phyloP scores from a whole-genome alignment of 2,888 invertebrate species.

The Dioctria rufipes region DNA sequence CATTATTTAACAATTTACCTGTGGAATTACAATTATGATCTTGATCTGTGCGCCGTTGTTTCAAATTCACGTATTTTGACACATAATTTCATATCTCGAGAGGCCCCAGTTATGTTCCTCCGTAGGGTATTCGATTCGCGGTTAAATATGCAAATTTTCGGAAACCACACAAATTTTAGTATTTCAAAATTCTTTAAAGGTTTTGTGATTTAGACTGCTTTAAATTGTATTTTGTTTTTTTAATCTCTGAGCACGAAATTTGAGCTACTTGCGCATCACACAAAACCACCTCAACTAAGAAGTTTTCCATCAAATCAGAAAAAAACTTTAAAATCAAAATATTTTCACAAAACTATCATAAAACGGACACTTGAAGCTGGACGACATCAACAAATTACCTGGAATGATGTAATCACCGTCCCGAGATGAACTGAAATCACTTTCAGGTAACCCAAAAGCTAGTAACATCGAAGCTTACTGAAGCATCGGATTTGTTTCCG shows the following conservation, averaged over 20 bases:
- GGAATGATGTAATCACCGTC: conserved; percentile 56
- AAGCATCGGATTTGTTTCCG: conserved; percentile 60
- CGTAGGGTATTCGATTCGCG: no score
- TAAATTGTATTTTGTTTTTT: background rate
- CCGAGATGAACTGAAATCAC: conserved; percentile 54
- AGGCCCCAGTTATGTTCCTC: conserved; percentile 46
- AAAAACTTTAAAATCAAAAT: no score
- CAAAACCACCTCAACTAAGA: background rate
- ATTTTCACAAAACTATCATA: background rate
- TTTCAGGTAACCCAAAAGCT: conserved; percentile 39
- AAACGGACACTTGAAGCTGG: background rate
- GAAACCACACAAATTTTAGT: no score
- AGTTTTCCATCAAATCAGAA: no score
- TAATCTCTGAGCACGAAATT: background rate
- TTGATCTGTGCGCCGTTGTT: conserved; percentile 59
- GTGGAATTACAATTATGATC: conserved; percentile 30
- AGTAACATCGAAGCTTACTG: conserved; percentile 58
- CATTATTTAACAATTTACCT: conserved; percentile 13
- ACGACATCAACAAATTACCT: background rate
- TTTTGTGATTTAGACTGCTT: background rate
- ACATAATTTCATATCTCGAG: conserved; percentile 65
- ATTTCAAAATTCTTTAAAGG: no score
- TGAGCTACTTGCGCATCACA: background rate
- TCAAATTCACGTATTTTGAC: conserved; percentile 65
- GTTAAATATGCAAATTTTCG: no score